phyloP scores from a whole-genome alignment of 2,797 vertebrate genomes.

The Cynopterus sphinx region DNA sequence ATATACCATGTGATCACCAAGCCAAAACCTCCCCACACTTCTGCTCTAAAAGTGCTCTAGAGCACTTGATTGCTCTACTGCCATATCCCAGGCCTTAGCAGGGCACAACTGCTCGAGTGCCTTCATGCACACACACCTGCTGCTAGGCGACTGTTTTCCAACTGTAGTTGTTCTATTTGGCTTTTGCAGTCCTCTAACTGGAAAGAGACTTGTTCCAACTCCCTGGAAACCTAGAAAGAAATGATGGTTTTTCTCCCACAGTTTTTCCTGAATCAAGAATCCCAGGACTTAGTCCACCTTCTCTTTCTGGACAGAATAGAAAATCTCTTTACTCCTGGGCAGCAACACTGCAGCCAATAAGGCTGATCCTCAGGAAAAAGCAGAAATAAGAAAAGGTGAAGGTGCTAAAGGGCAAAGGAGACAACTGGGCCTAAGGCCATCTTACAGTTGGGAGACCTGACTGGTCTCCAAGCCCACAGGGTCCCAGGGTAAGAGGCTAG shows the following conservation, averaged over 20 bases:
- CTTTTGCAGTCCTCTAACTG: conserved; percentile 54
- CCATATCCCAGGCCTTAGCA: background rate
- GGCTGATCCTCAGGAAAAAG: conserved; percentile 30
- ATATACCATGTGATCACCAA: background rate
- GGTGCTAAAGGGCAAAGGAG: conserved; percentile 3
- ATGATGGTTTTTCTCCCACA: conserved; percentile 35
- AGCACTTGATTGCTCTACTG: background rate
- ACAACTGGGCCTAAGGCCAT: background rate
- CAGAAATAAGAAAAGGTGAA: conserved; percentile 20
- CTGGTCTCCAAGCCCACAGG: conserved; percentile 11
- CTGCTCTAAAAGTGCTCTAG: background rate
- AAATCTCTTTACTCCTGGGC: background rate
- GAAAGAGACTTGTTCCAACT: conserved; percentile 72
- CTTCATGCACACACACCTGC: conserved; percentile 73
- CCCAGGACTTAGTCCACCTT: conserved; percentile 23
- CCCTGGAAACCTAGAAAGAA: conserved; percentile 73
- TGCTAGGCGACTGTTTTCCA: conserved; percentile 76
- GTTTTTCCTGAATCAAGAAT: conserved; percentile 36
- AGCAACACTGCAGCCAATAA: conserved; percentile 35
- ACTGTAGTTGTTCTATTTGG: conserved; percentile 75
- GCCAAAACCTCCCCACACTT: background rate
- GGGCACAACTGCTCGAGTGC: background rate
- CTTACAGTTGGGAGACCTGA: background rate
- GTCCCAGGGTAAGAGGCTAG: background rate
- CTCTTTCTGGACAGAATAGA: conserved; percentile 19